These are phyloP conservation scores for Dendrocincla tyrannina DNA, from an alignment of 2,797 vertebrate species.

Conservation along the genomic window DNA sequence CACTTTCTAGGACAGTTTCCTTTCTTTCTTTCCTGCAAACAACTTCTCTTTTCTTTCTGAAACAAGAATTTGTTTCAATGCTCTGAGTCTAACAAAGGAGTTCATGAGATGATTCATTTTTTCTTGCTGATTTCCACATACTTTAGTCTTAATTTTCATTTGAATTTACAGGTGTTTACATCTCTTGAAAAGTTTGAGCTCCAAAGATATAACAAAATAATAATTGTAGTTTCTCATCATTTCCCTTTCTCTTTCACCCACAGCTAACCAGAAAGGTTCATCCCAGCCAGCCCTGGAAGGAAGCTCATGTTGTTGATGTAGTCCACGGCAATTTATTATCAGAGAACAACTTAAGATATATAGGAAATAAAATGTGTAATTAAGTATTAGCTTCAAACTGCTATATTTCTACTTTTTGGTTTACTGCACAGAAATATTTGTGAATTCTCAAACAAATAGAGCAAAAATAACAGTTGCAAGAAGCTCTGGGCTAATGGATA, in stretches of 20 bases:
- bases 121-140: slow-evolving; percentile 8
- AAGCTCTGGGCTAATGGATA: background rate
- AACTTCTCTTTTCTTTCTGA: background rate
- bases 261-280: background rate
- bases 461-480: background rate
- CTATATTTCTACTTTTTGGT: background rate
- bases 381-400: background rate
- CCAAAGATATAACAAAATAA: background rate
- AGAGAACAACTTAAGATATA: background rate
- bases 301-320: background rate
- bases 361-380: background rate
- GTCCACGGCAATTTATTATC: background rate
- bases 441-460: background rate
- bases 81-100: background rate
- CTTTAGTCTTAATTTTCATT: background rate
- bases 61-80: background rate
- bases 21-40: background rate
- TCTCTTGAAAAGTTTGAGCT: background rate
- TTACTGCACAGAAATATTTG: background rate
- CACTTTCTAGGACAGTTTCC: background rate
- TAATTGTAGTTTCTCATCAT: background rate
- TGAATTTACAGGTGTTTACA: background rate
- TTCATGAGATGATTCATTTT: background rate
- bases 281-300: background rate
- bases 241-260: background rate